Evolutionary conservation across 2,797 vertebrate species (phyloP), one percentile per base, ranked within the genome.

Genomic region (Vireo griseus): DNA sequence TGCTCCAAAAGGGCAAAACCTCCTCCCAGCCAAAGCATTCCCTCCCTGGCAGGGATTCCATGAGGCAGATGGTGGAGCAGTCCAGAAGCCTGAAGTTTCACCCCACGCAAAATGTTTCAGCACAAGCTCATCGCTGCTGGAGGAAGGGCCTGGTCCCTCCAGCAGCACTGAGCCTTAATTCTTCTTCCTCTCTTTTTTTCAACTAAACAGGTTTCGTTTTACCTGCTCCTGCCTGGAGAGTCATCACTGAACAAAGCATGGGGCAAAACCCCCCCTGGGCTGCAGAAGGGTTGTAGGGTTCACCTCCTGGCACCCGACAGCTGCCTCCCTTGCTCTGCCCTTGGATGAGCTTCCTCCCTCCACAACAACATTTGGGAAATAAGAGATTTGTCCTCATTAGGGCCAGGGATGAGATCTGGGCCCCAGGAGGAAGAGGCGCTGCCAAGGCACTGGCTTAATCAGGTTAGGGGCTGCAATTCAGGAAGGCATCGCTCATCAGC

Each of bases 31-130:
- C 69, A 40, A 71, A 72, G 71, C 5, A 19, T 71, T 92, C 92
- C 79, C 40, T 62, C 72, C 79, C 88, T 73, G 79, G 72, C 82
- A 76, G 31, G 17, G 33, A 51, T 90, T 52, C 78, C 24, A 11
- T 0, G 4, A 69, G 86, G 12, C 67, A 16, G n/a, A 33, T 5
- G 11, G 37, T 35, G 17, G 20, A 75, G 42, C 29, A 77, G 58
- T 84, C 69, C 86, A 10, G 29, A 12, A 83, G 59, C 17, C 24
- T 37, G 72, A 92, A 80, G 76, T 74, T 94, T 58, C 61, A 61
- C 92, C 95, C 92, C 73, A 86, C 88, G 28, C 92, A 84, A 50
- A 86, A 67, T 21, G 73, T 93, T 86, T 76, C 91, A 74, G 72
- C 67, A 29, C 28, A 2, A 73, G 68, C 72, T 17, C 58, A 4